Conservation (phyloP, 2,888 invertebrate genomes). For the Caenorhabditis sulstoni region DNA sequence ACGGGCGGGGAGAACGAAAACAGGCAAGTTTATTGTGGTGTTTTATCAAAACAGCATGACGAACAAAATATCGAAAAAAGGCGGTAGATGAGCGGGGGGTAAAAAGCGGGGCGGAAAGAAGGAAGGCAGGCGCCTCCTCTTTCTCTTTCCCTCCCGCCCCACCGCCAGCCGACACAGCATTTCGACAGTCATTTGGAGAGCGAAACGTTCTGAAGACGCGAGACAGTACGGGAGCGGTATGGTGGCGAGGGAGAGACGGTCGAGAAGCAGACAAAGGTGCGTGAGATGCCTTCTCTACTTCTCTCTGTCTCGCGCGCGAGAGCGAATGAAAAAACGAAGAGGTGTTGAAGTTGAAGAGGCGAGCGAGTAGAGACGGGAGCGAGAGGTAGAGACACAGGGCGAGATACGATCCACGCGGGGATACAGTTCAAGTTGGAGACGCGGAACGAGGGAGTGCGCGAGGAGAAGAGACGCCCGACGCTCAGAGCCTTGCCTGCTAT, state of each 20-base stretch:
- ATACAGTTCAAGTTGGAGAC: constrained; percentile 30
- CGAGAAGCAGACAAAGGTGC: constrained; percentile 28
- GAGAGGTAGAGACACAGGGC: constrained; percentile 12
- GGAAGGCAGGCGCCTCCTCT: constrained; percentile 5
- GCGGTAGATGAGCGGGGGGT: constrained; percentile 16
- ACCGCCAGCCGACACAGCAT: constrained; percentile 9
- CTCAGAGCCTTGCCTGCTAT: neutral
- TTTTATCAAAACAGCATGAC: constrained; percentile 34
- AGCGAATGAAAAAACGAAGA: constrained; percentile 15
- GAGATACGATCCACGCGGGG: neutral
- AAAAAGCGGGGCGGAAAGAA: constrained; percentile 5
- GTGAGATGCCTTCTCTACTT: constrained; percentile 13
- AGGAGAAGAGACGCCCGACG: neutral
- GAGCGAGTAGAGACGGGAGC: constrained; percentile 8
- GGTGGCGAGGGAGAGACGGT: constrained; percentile 15
- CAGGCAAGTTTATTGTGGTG: constrained; percentile 19
- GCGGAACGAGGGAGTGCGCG: neutral
- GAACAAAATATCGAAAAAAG: constrained; percentile 29
- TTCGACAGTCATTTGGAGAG: constrained; percentile 44
- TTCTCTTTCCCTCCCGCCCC: neutral
- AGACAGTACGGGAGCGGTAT: constrained; percentile 21
- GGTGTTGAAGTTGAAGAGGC: constrained; percentile 34
- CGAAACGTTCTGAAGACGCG: constrained; percentile 32
- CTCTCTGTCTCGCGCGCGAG: constrained; percentile 28
- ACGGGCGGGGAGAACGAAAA: constrained; percentile 5